Evolutionary conservation across 2,797 vertebrate genomes (phyloP).

Genomic region (Botia kubotai): DNA sequence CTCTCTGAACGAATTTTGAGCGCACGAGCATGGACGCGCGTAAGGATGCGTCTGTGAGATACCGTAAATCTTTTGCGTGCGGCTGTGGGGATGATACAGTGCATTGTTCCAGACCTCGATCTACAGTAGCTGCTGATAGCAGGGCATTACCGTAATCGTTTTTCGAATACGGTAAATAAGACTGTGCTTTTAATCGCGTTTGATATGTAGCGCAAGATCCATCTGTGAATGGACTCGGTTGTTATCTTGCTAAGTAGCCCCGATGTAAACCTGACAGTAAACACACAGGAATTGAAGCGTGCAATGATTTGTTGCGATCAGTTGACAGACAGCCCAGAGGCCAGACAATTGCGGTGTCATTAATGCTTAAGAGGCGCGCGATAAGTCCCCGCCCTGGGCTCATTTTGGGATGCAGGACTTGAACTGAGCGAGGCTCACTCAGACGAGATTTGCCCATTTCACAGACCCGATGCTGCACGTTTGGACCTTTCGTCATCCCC

Average conservation of each 20-base stretch:
- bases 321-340: conserved; percentile 60
- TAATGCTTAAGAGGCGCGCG: conserved; percentile 57
- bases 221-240: conserved; percentile 47
- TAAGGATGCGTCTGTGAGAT: neutral
- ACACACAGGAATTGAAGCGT: conserved; percentile 53
- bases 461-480: neutral
- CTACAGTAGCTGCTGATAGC: conserved; percentile 24
- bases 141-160: conserved; percentile 29
- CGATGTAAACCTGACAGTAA: conserved; percentile 52
- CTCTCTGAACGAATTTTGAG: neutral
- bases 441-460: conserved; percentile 39
- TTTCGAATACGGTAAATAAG: conserved; percentile 34
- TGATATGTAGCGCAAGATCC: conserved; percentile 38
- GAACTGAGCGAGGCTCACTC: conserved; percentile 32
- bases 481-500: neutral
- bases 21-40: neutral
- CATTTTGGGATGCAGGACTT: conserved; percentile 51
- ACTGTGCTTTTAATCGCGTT: conserved; percentile 36
- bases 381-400: conserved; percentile 46
- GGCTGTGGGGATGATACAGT: conserved; percentile 10
- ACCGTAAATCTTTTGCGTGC: neutral
- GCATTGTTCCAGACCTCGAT: conserved; percentile 15
- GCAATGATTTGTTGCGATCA: conserved; percentile 58
- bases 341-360: conserved; percentile 59
- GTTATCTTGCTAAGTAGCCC: conserved; percentile 56